Percentiles rank a stretch among this genome's conserved stretches.
Evolutionary conservation across 2,888 invertebrate species (phyloP).

Genomic region (Falcaria lacertinaria): DNA sequence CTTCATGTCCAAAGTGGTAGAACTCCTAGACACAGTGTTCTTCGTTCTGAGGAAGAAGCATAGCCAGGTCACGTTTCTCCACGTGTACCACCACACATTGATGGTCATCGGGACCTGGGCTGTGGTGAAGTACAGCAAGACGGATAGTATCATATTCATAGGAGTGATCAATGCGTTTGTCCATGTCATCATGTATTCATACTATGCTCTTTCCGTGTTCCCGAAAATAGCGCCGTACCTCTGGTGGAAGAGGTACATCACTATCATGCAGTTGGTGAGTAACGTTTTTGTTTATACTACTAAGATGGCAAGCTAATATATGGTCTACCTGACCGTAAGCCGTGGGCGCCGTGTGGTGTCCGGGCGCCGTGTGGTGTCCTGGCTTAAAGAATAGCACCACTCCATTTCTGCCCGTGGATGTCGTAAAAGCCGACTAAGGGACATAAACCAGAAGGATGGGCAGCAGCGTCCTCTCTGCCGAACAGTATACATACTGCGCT

Average conservation of each 20-base stretch:
- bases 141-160: slow-evolving; percentile 84
- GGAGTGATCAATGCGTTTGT: slow-evolving; percentile 85
- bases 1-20: slow-evolving; percentile 85
- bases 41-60: slow-evolving; percentile 89
- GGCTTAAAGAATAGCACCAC: too few species aligned
- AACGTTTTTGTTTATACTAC: too few species aligned
- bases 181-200: slow-evolving; percentile 88
- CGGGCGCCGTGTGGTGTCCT: too few species aligned
- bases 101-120: slow-evolving; percentile 86
- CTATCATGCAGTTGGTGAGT: slow-evolving; percentile 85
- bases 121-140: slow-evolving; percentile 84
- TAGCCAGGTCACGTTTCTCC: slow-evolving; percentile 89
- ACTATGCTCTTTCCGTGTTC: slow-evolving; percentile 85
- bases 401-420: too few species aligned
- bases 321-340: too few species aligned
- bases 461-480: too few species aligned
- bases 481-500: too few species aligned
- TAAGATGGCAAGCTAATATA: too few species aligned
- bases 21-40: slow-evolving; percentile 88
- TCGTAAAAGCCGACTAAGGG: too few species aligned
- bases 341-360: too few species aligned
- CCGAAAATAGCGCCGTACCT: slow-evolving; percentile 84
- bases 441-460: too few species aligned
- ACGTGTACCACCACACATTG: slow-evolving; percentile 90
- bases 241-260: slow-evolving; percentile 92